A percentile compares a stretch with the other conserved stretches of the same genome.
Conservation (phyloP, 2,888 invertebrate species). For the Calameuta filiformis region DNA sequence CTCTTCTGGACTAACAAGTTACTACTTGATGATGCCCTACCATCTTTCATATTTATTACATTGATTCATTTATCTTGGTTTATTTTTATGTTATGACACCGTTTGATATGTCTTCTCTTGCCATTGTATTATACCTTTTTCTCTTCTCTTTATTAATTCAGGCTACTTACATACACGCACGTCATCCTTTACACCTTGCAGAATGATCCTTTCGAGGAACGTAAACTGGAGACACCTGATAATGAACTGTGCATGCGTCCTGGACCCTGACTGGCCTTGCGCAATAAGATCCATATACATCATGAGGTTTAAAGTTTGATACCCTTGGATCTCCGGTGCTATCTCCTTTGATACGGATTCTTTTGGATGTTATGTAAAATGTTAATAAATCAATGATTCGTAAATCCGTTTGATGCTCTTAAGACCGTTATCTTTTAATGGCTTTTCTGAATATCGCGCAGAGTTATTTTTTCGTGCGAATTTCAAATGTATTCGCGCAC, state of each 20-base stretch:
- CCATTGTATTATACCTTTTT: not conserved
- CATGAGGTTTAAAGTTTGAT: no score
- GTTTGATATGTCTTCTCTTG: not conserved
- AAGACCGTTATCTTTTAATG: not conserved
- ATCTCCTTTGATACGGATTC: not conserved
- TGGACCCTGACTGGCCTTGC: not conserved
- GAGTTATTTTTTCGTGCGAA: not conserved
- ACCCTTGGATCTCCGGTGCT: not conserved
- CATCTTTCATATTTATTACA: not conserved
- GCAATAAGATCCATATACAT: not conserved
- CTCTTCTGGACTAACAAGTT: not conserved
- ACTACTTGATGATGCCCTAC: not conserved
- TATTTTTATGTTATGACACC: not conserved
- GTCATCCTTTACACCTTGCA: not conserved
- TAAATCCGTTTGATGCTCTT: not conserved
- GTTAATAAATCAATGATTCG: not conserved
- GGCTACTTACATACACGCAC: not conserved
- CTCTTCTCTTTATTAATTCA: not conserved
- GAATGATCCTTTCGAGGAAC: not conserved
- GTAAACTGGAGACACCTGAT: not conserved
- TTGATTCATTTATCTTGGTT: not conserved
- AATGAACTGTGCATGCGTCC: not conserved
- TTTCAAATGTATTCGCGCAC: not conserved
- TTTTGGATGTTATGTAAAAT: not conserved
- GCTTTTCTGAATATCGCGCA: not conserved